These are phyloP conservation scores for Patella depressa DNA, from an alignment of 2,888 invertebrate genomes.

Conservation along the genomic window DNA sequence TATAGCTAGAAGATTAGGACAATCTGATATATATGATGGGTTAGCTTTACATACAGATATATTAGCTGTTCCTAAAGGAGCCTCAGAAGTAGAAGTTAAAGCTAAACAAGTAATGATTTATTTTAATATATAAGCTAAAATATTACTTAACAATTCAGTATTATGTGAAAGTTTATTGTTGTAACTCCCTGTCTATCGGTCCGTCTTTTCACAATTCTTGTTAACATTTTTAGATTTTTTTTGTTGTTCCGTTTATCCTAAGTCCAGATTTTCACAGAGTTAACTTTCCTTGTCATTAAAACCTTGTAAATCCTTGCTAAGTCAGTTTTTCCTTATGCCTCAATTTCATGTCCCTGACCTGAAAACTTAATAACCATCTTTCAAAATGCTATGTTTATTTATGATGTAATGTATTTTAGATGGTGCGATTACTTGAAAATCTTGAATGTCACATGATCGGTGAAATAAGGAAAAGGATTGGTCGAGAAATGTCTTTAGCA, in stretches of 20 bases:
- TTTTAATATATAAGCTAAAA: too few relatives aligned
- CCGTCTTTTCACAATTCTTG: too few relatives aligned
- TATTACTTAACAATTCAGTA: too few relatives aligned
- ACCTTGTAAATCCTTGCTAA: too few relatives aligned
- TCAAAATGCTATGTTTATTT: not conserved
- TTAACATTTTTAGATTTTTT: too few relatives aligned
- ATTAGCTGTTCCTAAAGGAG: constrained; percentile 65
- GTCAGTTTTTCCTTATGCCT: not conserved
- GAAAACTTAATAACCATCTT: not conserved
- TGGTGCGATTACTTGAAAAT: constrained; percentile 63
- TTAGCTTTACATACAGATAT: constrained; percentile 65
- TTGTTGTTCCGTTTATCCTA: too few relatives aligned
- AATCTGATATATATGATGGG: constrained; percentile 67
- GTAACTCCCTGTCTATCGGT: too few relatives aligned
- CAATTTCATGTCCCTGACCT: not conserved
- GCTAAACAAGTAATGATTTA: constrained; percentile 60
- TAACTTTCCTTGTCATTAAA: too few relatives aligned
- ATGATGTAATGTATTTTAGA: constrained; percentile 44
- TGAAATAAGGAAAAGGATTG: constrained; percentile 63
- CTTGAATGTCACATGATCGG: constrained; percentile 68
- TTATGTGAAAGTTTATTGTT: too few relatives aligned
- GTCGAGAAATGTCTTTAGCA: constrained; percentile 64
- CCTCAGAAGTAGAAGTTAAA: constrained; percentile 68
- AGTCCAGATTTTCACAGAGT: too few relatives aligned
- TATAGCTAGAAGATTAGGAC: constrained; percentile 66